These are phyloP conservation scores for Paradoxurus hermaphroditus DNA, from an alignment of 2,113 vertebrate genomes.

Conservation along the genomic window DNA sequence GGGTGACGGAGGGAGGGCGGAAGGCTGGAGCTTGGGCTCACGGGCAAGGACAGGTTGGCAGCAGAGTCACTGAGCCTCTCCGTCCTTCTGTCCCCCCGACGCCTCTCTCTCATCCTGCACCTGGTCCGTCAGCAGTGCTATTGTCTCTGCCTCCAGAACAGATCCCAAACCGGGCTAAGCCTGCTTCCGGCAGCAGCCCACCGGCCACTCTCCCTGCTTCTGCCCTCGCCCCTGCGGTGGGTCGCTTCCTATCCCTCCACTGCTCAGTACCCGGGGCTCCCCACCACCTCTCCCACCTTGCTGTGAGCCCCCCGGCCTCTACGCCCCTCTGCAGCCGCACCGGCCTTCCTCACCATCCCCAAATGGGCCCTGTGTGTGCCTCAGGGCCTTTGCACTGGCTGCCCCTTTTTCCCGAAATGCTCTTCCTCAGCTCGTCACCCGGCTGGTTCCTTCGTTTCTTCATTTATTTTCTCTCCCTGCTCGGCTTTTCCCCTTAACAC, in stretches of 20 bases:
- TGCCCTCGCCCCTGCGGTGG: background rate
- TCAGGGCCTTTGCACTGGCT: background rate
- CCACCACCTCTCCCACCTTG: background rate
- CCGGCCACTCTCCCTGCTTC: background rate
- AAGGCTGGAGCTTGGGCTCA: background rate
- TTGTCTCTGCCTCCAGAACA: no score
- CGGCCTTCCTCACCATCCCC: no score
- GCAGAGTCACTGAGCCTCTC: background rate
- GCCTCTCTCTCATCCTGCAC: background rate
- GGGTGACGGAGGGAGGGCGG: background rate
- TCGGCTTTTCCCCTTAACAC: background rate
- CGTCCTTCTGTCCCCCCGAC: fast-evolving
- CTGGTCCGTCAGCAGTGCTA: background rate
- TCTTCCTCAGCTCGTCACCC: background rate
- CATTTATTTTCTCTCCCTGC: background rate
- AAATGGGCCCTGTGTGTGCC: background rate
- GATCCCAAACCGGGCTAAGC: background rate
- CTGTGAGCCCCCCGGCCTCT: background rate
- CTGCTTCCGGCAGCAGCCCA: background rate
- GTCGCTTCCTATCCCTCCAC: background rate
- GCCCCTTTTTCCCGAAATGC: background rate
- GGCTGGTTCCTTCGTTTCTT: background rate
- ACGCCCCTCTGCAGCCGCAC: background rate
- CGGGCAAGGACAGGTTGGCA: background rate
- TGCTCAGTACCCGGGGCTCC: background rate